Evolutionary conservation across 1,140 invertebrate species (phyloP), one percentile per base, ranked within the genome.

Genomic region (Notospermus geniculatus): DNA sequence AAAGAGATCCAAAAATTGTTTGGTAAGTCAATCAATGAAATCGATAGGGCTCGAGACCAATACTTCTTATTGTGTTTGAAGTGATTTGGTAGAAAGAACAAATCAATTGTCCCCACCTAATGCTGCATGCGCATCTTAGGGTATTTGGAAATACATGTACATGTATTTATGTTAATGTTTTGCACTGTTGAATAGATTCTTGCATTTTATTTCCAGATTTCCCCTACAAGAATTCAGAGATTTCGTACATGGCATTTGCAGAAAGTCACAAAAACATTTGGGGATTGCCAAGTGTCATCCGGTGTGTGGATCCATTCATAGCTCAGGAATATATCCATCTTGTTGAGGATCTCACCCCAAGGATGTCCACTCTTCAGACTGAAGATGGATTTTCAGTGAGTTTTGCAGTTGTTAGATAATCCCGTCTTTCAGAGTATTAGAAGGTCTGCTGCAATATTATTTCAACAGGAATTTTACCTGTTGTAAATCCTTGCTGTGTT

Each of bases 311-410:
- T 53, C 66, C 72, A 1, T 50, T 60, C 1, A 50, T 57, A n/a
- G 29, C 76, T 11, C 62, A 69, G 41, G 63, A 69, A 29, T 78
- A 77, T 59, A 60, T 64, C 27, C 75, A 73, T 73, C 62, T 78
- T n/a, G 36, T 73, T 9, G 65, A 72, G 2, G 65, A 77, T 25
- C 59, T 78, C 27, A 78, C 75, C 19, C 76, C 76, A 1, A 57
- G 57, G 19, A 61, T 62, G 11, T 64, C 70, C 30, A 60, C 68
- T 29, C 53, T 78, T n/a, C 65, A 67, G 22, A 60, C 66, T 11
- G 55, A 62, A 50, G 66, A 68, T 23, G 72, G 69, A 7, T 76
- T 73, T 36, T 71, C 74, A 43, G 76, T 78, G 65, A 65, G 53
- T 36, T n/a, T 55, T 27, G n/a, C n/a, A n/a, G n/a, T n/a, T n/a